Conservation (phyloP, 2,888 invertebrate genomes). For the Mythimna pallens region DNA sequence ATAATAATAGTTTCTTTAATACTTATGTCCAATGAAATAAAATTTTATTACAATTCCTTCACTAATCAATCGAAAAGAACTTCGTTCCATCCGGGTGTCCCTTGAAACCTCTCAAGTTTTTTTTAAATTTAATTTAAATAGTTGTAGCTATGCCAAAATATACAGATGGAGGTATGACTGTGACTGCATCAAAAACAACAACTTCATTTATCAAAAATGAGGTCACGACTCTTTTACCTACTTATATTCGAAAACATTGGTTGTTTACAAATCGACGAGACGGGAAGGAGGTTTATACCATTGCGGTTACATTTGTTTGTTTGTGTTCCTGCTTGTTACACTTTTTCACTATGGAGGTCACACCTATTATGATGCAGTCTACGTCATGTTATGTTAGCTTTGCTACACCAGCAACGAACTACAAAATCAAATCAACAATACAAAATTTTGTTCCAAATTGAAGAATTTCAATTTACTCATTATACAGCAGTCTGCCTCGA, state of each 20-base stretch:
- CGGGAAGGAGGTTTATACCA: constrained; percentile 19
- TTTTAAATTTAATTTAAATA: constrained; percentile 10
- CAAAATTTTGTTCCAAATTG: not conserved
- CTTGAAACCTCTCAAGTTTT: too few species aligned
- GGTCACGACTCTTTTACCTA: constrained; percentile 12
- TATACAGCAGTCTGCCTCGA: too few species aligned
- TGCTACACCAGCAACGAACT: not conserved
- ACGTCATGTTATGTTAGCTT: not conserved
- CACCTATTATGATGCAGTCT: not conserved
- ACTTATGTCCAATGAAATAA: too few species aligned
- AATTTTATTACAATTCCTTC: too few species aligned
- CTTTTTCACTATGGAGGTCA: constrained; percentile 5
- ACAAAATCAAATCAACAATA: not conserved
- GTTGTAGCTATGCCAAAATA: constrained; percentile 1
- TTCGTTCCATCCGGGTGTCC: too few species aligned
- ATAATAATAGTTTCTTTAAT: too few species aligned
- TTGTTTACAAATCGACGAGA: constrained; percentile 22
- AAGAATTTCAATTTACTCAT: too few species aligned
- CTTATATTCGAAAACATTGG: constrained; percentile 18
- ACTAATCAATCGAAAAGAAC: too few species aligned
- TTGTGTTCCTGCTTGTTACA: constrained; percentile 21
- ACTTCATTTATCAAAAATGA: constrained; percentile 13
- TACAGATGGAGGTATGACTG: constrained; percentile 2
- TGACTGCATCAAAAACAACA: constrained; percentile 9
- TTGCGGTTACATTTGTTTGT: constrained; percentile 32